Conservation (phyloP, 1,140 invertebrate genomes). For the Drosophila trapezifrons region DNA sequence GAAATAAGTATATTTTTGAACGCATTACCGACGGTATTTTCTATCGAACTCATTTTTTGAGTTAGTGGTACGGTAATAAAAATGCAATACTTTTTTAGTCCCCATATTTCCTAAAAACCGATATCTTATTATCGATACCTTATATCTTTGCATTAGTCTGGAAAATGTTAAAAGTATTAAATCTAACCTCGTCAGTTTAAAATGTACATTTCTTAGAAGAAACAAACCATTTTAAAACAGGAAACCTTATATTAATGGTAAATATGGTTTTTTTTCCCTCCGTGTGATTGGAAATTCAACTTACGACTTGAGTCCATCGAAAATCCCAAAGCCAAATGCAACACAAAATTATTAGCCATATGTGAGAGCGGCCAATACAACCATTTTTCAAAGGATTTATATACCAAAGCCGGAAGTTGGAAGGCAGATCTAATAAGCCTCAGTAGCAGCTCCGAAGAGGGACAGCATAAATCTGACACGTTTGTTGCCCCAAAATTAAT, state of each 20-base stretch:
- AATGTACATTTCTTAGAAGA: too few relatives aligned
- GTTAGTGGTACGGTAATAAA: too few relatives aligned
- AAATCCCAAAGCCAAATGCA: conserved; percentile 5
- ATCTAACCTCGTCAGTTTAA: too few relatives aligned
- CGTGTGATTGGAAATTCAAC: conserved; percentile 25
- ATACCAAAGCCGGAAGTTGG: conserved; percentile 21
- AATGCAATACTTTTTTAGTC: too few relatives aligned
- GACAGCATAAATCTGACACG: conserved; percentile 62
- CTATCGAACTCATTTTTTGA: too few relatives aligned
- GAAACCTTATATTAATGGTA: neutral
- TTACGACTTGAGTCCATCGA: neutral
- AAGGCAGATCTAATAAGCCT: conserved; percentile 45
- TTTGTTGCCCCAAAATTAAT: conserved; percentile 78
- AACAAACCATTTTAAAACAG: neutral
- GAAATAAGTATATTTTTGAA: too few relatives aligned
- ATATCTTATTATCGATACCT: too few relatives aligned
- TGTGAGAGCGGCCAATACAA: neutral
- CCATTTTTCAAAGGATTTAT: conserved; percentile 36
- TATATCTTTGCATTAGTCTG: too few relatives aligned
- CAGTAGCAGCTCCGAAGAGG: conserved; percentile 2
- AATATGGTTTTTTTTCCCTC: neutral
- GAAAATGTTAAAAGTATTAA: too few relatives aligned
- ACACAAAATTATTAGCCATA: conserved; percentile 30
- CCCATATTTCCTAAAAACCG: too few relatives aligned
- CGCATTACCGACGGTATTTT: too few relatives aligned